phyloP scores from a whole-genome alignment of 2,797 vertebrate genomes.

The Falco naumanni region DNA sequence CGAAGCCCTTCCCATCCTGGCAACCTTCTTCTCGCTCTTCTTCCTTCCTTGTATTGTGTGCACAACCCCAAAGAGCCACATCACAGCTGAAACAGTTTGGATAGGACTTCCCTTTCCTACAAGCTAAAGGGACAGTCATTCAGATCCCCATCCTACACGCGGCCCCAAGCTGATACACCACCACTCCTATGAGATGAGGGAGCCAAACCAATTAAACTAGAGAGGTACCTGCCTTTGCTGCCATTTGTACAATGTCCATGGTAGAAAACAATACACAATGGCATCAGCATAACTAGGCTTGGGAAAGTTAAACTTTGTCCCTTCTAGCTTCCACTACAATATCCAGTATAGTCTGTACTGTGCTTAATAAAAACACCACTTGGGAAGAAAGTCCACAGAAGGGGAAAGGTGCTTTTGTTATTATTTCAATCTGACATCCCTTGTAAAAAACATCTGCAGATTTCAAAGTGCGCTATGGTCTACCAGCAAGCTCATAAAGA shows the following conservation, averaged over 20 bases:
- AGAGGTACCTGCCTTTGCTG: background rate
- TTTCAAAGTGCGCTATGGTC: background rate
- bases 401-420: background rate
- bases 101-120: constrained; percentile 36
- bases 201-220: background rate
- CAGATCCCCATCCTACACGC: background rate
- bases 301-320: background rate
- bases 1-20: background rate
- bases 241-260: rapidly evolving
- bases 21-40: background rate
- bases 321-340: background rate
- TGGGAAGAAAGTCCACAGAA: background rate
- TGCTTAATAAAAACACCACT: background rate
- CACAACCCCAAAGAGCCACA: background rate
- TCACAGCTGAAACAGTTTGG: constrained; percentile 1
- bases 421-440: background rate
- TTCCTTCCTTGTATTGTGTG: constrained; percentile 59
- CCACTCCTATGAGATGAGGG: background rate
- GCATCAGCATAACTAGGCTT: background rate
- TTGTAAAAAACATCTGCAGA: background rate
- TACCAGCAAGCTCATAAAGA: background rate
- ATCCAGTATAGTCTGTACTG: background rate
- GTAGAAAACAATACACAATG: background rate
- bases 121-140: background rate
- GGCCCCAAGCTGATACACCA: background rate